These are phyloP conservation scores for Himalopsyche anomala DNA, from an alignment of 2,888 invertebrate genomes.

Conservation along the genomic window DNA sequence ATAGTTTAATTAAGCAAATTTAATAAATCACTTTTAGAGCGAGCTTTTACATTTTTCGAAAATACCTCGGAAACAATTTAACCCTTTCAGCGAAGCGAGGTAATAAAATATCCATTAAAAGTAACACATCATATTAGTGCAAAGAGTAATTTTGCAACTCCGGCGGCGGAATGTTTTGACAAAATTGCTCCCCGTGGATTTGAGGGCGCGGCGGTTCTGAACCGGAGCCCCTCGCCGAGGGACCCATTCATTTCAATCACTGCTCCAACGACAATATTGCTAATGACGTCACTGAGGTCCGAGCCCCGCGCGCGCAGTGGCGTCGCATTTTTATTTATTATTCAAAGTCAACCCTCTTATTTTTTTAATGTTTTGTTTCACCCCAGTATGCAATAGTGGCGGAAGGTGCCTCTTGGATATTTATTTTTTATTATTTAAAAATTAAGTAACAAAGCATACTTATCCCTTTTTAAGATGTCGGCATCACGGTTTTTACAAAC, in stretches of 20 bases:
- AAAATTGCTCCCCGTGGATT: conserved; percentile 14
- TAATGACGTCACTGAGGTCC: conserved; percentile 56
- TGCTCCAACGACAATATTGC: conserved; percentile 44
- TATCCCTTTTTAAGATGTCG: too few relatives aligned
- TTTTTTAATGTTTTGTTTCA: too few relatives aligned
- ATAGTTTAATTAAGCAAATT: background rate
- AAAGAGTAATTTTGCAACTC: conserved; percentile 5
- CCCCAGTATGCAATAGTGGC: too few relatives aligned
- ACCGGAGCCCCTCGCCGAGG: conserved; percentile 47
- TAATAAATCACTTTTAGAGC: conserved; percentile 10
- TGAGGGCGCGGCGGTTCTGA: conserved; percentile 32
- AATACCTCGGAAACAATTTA: conserved; percentile 12
- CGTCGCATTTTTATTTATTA: conserved; percentile 12
- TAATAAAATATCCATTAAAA: conserved; percentile 34
- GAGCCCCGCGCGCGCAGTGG: conserved; percentile 47
- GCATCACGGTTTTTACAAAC: too few relatives aligned
- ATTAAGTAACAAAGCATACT: too few relatives aligned
- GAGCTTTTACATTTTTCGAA: conserved; percentile 13
- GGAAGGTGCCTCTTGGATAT: too few relatives aligned
- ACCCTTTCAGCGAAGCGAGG: conserved; percentile 18
- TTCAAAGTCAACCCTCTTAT: too few relatives aligned
- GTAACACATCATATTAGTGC: conserved; percentile 22
- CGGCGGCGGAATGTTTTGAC: conserved; percentile 34
- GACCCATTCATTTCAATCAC: conserved; percentile 62
- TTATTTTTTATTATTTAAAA: too few relatives aligned